phyloP scores from a whole-genome alignment of 1,140 invertebrate genomes.

The Olivierus martensii region DNA sequence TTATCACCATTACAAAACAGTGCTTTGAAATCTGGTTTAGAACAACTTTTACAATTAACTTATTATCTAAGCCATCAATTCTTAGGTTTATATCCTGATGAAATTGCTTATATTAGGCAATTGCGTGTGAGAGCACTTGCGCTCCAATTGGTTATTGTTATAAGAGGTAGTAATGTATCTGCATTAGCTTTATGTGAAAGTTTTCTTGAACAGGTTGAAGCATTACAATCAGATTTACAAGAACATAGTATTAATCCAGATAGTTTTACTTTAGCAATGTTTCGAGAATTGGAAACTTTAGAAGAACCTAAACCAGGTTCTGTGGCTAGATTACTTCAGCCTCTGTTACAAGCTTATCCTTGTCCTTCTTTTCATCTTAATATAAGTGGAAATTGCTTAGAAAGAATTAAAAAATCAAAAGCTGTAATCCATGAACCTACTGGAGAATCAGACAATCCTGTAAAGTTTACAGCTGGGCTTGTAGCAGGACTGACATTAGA shows the following conservation, averaged over 20 bases:
- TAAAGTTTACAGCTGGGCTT: constrained; percentile 88
- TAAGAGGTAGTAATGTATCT: constrained; percentile 43
- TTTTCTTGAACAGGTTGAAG: constrained; percentile 45
- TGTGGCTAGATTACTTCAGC: constrained; percentile 61
- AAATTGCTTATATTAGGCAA: constrained; percentile 62
- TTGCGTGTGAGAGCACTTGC: constrained; percentile 68
- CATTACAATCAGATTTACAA: constrained; percentile 34
- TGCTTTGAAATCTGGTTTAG: constrained; percentile 18
- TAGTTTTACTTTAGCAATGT: constrained; percentile 60
- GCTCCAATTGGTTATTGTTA: constrained; percentile 61
- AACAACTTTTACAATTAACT: constrained; percentile 38
- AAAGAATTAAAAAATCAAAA: constrained; percentile 36
- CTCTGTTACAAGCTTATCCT: constrained; percentile 45
- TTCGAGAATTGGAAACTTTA: constrained; percentile 56
- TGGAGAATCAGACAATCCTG: constrained; percentile 60
- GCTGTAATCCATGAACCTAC: constrained; percentile 73
- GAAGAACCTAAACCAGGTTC: constrained; percentile 72
- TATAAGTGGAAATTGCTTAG: constrained; percentile 7
- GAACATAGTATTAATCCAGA: constrained; percentile 45
- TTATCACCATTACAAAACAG: constrained; percentile 17
- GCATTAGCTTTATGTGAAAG: constrained; percentile 46
- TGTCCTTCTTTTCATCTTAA: constrained; percentile 13
- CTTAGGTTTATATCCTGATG: constrained; percentile 54
- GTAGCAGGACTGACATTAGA: constrained; percentile 71
- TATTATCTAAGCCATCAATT: constrained; percentile 69